phyloP scores from a whole-genome alignment of 2,113 vertebrate species.

The Notothenia coriiceps region DNA sequence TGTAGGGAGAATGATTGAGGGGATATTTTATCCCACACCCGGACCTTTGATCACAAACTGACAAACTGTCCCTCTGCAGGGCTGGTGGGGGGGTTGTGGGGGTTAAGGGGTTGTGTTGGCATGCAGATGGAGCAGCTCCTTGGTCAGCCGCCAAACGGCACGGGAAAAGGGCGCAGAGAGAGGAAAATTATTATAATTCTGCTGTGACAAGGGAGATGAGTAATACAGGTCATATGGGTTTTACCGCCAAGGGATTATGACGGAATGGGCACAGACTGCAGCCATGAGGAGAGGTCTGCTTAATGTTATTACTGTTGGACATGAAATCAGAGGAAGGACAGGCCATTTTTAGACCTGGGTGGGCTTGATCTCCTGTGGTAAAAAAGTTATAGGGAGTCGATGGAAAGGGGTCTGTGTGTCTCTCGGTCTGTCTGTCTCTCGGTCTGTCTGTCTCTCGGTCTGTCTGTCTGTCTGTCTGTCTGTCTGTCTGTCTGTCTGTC shows the following conservation, averaged over 20 bases:
- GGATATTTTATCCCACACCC: neutral
- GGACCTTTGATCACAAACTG: conserved; percentile 1
- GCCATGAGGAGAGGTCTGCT: conserved; percentile 62
- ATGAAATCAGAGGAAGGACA: conserved; percentile 40
- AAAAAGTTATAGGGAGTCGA: neutral
- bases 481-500: neutral
- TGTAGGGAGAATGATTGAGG: neutral
- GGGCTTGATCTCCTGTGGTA: neutral
- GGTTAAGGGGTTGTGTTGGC: conserved; percentile 22
- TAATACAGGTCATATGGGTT: conserved; percentile 83
- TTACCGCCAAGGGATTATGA: conserved; percentile 78
- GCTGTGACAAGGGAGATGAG: conserved; percentile 76
- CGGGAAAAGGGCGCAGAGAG: conserved; percentile 38
- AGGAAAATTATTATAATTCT: conserved; percentile 74
- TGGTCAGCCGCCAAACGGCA: conserved; percentile 64
- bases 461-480: no score
- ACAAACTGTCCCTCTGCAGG: conserved; percentile 14
- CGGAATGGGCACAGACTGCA: conserved; percentile 63
- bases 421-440: conserved; percentile 13
- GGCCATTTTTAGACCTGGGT: neutral
- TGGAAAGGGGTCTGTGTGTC: neutral
- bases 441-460: no score
- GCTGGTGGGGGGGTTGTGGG: neutral
- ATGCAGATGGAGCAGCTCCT: conserved; percentile 61
- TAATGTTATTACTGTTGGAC: conserved; percentile 66